Percentiles rank a stretch among this genome's conserved stretches.
Conservation (phyloP, 2,113 vertebrate species). For the Tor tambroides region DNA sequence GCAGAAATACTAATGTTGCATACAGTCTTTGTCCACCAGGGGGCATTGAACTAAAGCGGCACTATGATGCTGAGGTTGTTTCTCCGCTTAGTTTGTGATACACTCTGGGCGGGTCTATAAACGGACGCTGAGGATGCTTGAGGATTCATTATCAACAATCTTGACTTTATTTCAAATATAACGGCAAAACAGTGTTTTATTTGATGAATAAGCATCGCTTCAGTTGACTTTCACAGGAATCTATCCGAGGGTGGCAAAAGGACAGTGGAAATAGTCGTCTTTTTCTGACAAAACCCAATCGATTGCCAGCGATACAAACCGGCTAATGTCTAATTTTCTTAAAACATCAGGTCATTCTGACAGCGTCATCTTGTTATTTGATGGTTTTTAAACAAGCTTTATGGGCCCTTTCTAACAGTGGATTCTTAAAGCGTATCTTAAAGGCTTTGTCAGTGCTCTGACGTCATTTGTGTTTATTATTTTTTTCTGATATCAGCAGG, state of each 20-base stretch:
- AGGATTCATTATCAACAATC: neutral
- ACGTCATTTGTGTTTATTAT: constrained; percentile 7
- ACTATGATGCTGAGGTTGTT: neutral
- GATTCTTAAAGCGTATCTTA: neutral
- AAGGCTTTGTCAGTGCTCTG: neutral
- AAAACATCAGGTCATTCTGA: neutral
- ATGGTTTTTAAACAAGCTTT: neutral
- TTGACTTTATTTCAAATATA: neutral
- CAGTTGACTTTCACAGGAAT: neutral
- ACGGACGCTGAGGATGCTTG: constrained; percentile 14
- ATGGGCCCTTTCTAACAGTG: neutral
- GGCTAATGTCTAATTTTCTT: neutral
- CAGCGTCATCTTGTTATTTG: neutral
- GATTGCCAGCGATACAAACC: neutral
- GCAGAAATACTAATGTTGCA: too few relatives aligned
- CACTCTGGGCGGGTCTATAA: constrained; percentile 13
- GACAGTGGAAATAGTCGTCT: constrained; percentile 23
- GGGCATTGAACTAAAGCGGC: neutral
- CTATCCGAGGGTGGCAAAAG: neutral
- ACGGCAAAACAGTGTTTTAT: neutral
- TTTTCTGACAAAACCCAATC: neutral
- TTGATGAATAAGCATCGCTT: neutral
- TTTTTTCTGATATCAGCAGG: neutral
- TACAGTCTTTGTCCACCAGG: neutral
- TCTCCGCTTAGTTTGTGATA: neutral